These are phyloP conservation scores for Perognathus longimembris DNA, from an alignment of 2,113 vertebrate genomes.

Conservation along the genomic window DNA sequence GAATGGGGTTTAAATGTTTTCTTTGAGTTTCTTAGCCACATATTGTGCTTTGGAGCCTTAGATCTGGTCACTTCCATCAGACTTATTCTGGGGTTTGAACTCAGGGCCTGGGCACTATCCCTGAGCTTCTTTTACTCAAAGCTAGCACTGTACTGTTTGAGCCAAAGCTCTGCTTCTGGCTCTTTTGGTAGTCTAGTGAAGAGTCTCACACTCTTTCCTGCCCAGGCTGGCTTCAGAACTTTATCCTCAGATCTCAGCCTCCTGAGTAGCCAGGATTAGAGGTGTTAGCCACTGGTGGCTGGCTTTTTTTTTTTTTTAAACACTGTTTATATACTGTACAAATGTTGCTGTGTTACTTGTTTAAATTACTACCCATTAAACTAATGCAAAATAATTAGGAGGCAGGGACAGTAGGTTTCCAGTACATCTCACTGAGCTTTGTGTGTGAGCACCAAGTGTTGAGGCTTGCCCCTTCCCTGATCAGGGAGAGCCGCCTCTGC, in stretches of 20 bases:
- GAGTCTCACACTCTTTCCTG: no score
- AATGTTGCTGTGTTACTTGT: background rate
- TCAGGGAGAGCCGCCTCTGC: background rate
- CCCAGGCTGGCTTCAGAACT: no score
- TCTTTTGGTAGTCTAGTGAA: no score
- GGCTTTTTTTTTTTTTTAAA: no score
- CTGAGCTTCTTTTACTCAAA: no score
- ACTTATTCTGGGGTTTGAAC: no score
- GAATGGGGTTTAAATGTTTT: slow-evolving; percentile 17
- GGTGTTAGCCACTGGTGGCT: no score
- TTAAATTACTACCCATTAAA: background rate
- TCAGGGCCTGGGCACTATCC: no score
- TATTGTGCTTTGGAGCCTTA: background rate
- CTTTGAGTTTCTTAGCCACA: slow-evolving; percentile 4
- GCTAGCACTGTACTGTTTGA: no score
- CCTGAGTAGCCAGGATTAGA: no score
- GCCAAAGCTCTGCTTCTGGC: no score
- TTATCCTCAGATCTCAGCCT: no score
- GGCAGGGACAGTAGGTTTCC: slow-evolving; percentile 24
- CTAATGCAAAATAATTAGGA: background rate
- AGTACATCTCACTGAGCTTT: background rate
- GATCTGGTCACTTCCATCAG: background rate
- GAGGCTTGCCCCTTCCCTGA: background rate
- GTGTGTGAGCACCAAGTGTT: background rate
- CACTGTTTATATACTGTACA: background rate